phyloP scores from a whole-genome alignment of 2,888 invertebrate genomes.

The Trichacis sp. region DNA sequence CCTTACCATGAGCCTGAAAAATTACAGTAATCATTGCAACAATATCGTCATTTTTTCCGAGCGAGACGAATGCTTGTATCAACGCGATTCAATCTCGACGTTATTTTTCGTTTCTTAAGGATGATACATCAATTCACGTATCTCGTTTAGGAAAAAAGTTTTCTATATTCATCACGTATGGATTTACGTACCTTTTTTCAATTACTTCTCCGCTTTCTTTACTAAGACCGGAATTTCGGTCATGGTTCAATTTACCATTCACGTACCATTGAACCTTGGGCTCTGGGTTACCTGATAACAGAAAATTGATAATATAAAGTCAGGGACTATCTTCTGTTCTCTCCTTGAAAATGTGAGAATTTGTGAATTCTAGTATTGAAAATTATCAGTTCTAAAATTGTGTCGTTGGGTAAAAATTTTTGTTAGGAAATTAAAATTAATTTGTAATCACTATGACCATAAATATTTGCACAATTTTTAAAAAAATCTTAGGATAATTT shows the following conservation, averaged over 20 bases:
- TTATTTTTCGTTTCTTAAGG: not conserved
- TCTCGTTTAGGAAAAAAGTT: not conserved
- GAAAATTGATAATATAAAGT: not conserved
- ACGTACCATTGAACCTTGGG: slow-evolving; percentile 87
- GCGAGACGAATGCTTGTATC: not conserved
- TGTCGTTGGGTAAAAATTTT: no score
- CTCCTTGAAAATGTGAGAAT: no score
- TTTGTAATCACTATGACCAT: no score
- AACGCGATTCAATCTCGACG: not conserved
- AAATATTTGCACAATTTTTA: slow-evolving; percentile 2
- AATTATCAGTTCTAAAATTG: no score
- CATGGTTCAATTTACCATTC: slow-evolving; percentile 81
- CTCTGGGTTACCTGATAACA: slow-evolving; percentile 78
- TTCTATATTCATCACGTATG: not conserved
- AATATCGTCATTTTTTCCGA: slow-evolving; percentile 3
- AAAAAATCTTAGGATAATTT: no score
- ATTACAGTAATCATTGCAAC: not conserved
- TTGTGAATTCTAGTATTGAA: no score
- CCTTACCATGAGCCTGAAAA: slow-evolving; percentile 71
- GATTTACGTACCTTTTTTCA: slow-evolving; percentile 77
- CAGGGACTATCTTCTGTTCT: not conserved
- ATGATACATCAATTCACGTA: not conserved
- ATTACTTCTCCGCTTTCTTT: slow-evolving; percentile 81
- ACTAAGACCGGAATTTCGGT: slow-evolving; percentile 70
- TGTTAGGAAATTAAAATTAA: no score